Base-by-base conservation (phyloP, 92 coral and sea anemone species). In the Zoanthus sansibaricus region DNA sequence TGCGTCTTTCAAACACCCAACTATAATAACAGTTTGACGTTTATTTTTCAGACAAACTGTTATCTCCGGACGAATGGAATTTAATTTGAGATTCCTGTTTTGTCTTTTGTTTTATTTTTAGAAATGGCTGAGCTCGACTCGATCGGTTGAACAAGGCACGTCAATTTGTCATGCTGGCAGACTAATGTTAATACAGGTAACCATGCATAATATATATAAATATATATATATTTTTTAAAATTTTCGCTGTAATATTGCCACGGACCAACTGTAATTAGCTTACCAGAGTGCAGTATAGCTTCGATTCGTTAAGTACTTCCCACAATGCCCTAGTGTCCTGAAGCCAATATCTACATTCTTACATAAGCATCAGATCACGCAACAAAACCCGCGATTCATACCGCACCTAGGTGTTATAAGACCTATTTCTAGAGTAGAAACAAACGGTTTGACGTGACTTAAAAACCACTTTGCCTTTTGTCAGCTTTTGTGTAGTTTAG, bases 231-330 rank as follows among this genome's bases (percentile, higher is more conserved):
- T 76, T 52, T n/a, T 49, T 21, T 4, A 67, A 25, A 20, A 51
- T 30, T 76, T 52, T 1, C 7, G 10, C 45, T 12, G 13, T 33
- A 76, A 52, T 76, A 76, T 76, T 76, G 82, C 7, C 67, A 76
- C 66, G 67, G 82, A 76, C 66, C n/a, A 17, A 54, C 66, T 54
- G 82, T 62, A 76, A 76, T 76, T 76, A 76, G 33, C 64, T 52
- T 55, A 17, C 49, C 48, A 25, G 64, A 10, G 68, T 25, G 64
- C 82, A 76, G 67, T 76, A 76, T 54, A 11, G 13, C 10, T 17
- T n/a, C 12, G 68, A 76, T 9, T 15, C 47, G 62, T 30, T 76
- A 54, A 76, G 67, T 52, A 25, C 66, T 76, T 37, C 68, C 67
- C 82, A 54, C 82, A 25, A 20, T 58, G 82, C 17, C 82, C 82